phyloP scores from a whole-genome alignment of 2,797 vertebrate genomes.

The Emys orbicularis region DNA sequence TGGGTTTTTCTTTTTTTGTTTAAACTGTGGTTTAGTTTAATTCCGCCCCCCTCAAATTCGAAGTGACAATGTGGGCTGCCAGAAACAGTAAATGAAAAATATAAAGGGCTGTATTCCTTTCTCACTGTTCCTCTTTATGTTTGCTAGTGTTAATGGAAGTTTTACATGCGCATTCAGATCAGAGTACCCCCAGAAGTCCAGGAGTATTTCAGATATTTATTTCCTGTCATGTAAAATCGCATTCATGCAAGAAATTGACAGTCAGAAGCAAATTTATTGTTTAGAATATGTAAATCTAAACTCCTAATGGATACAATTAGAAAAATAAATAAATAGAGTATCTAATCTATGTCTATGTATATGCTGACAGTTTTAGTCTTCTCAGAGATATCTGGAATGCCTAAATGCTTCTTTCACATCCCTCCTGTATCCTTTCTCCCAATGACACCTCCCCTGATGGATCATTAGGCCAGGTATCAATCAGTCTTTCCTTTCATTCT shows the following conservation, averaged over 20 bases:
- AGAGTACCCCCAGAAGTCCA: background rate
- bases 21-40: constrained; percentile 54
- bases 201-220: background rate
- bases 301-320: constrained; percentile 45
- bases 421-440: background rate
- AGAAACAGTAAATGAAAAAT: background rate
- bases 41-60: background rate
- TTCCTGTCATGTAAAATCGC: constrained; percentile 18
- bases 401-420: background rate
- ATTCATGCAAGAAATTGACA: constrained; percentile 19
- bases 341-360: background rate
- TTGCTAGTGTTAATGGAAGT: background rate
- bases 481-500: background rate
- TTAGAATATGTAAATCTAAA: constrained; percentile 28
- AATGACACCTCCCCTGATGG: background rate
- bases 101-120: constrained; percentile 10
- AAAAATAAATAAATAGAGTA: constrained; percentile 30
- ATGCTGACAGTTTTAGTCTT: background rate
- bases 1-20: constrained; percentile 38
- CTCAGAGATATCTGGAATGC: background rate
- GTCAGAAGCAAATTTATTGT: background rate
- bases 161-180: background rate
- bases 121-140: background rate
- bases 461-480: background rate
- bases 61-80: background rate